Evolutionary conservation across 2,113 vertebrate species (phyloP).

Genomic region (Sporophila hypoxantha): DNA sequence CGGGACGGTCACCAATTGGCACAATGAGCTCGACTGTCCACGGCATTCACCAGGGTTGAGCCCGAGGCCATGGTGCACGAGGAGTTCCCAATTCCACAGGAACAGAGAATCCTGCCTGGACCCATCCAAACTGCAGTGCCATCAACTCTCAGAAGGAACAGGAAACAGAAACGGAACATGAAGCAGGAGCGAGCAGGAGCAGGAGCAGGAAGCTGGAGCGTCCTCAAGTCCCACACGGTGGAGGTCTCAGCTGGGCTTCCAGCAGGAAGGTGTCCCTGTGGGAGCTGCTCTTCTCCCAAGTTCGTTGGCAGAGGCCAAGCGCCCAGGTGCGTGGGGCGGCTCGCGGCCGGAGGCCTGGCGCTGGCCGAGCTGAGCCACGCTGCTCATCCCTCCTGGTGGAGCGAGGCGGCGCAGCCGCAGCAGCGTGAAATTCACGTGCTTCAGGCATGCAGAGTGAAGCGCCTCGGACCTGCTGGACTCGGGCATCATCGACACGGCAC

Average conservation of each 20-base stretch:
- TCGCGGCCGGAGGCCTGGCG: background rate
- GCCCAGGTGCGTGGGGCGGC: constrained; percentile 53
- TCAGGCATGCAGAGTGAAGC: no score
- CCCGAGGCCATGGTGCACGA: fast-evolving
- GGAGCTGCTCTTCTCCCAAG: constrained; percentile 71
- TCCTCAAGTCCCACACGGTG: constrained; percentile 46
- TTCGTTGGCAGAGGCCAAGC: constrained; percentile 71
- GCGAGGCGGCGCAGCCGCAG: no score
- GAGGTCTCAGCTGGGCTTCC: constrained; percentile 39
- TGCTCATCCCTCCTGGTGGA: no score
- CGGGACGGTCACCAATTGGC: no score
- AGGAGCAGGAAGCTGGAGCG: background rate
- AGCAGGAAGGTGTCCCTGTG: constrained; percentile 67
- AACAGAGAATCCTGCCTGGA: no score
- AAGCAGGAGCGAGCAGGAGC: no score
- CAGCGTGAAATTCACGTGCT: no score
- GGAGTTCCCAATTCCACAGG: fast-evolving
- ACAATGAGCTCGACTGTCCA: no score
- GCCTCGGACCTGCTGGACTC: no score
- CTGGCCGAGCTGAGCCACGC: background rate
- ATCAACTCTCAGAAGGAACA: background rate
- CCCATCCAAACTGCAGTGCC: fast-evolving
- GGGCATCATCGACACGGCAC: no score
- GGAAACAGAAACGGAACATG: no score
- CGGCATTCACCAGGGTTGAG: background rate